phyloP scores from a whole-genome alignment of 2,113 vertebrate species.

The Scortum barcoo region DNA sequence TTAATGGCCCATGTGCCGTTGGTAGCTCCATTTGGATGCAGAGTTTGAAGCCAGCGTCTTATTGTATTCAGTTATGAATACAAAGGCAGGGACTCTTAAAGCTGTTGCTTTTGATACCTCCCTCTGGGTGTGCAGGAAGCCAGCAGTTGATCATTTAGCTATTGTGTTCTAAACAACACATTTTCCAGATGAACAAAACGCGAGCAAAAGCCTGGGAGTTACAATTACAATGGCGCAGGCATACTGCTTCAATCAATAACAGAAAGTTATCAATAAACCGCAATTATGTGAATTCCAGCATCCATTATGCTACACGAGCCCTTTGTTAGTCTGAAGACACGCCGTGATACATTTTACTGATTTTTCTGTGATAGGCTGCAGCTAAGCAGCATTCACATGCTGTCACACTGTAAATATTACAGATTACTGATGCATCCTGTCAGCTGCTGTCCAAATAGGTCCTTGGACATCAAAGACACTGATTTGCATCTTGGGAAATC shows the following conservation, averaged over 20 bases:
- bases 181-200: conserved; percentile 43
- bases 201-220: conserved; percentile 8
- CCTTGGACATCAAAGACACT: not conserved
- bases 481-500: not conserved
- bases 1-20: conserved; percentile 65
- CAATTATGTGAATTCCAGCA: conserved; percentile 2
- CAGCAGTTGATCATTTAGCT: conserved; percentile 31
- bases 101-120: conserved; percentile 26
- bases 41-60: conserved; percentile 39
- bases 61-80: conserved; percentile 29
- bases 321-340: conserved; percentile 1
- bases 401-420: not conserved
- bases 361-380: not conserved
- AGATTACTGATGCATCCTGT: not conserved
- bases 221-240: not conserved
- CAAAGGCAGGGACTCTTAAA: conserved; percentile 30
- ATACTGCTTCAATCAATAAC: conserved; percentile 1
- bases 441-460: conserved; percentile 13
- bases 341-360: not conserved
- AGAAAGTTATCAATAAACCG: conserved; percentile 27
- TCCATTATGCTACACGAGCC: not conserved
- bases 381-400: not conserved
- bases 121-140: conserved; percentile 23
- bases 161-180: conserved; percentile 37
- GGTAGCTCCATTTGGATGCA: conserved; percentile 59